Percentiles rank a stretch among this genome's conserved stretches.
phyloP scores from a whole-genome alignment of 1,140 invertebrate species.

The Leguminivora glycinivorella region DNA sequence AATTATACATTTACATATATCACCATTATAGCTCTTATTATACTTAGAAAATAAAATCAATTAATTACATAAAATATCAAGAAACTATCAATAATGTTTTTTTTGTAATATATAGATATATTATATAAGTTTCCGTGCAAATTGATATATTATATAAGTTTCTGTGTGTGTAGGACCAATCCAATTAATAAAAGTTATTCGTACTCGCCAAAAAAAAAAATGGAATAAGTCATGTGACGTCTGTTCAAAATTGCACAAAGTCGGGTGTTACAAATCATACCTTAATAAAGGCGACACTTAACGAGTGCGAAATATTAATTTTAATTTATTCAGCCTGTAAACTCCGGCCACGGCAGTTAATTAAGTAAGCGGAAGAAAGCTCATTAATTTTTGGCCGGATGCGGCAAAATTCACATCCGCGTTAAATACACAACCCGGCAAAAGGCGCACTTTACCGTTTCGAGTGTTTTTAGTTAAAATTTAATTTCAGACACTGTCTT shows the following conservation, averaged over 20 bases:
- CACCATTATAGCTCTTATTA: too few species aligned
- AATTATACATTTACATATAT: too few species aligned
- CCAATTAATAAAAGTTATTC: too few species aligned
- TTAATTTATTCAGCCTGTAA: slow-evolving; percentile 66
- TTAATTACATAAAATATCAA: too few species aligned
- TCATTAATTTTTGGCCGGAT: slow-evolving; percentile 77
- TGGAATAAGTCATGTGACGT: too few species aligned
- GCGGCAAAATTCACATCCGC: slow-evolving; percentile 75
- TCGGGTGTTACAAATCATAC: slow-evolving; percentile 56
- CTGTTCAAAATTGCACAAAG: not conserved
- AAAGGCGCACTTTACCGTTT: slow-evolving; percentile 54
- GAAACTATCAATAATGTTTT: too few species aligned
- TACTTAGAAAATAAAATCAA: too few species aligned
- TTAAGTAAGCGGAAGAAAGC: slow-evolving; percentile 78
- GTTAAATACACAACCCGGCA: slow-evolving; percentile 74
- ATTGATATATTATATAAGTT: too few species aligned
- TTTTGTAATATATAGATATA: too few species aligned
- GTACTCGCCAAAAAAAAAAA: too few species aligned
- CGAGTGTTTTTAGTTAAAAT: slow-evolving; percentile 73
- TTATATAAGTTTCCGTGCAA: too few species aligned
- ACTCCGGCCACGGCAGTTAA: slow-evolving; percentile 65
- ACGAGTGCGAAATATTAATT: slow-evolving; percentile 69
- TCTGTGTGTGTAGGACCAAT: too few species aligned
- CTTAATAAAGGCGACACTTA: slow-evolving; percentile 54
- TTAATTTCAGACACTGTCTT: slow-evolving; percentile 71